Percentiles rank a stretch among this genome's conserved stretches.
Conservation (phyloP, 2,888 invertebrate species). For the Bhutanitis thaidina region DNA sequence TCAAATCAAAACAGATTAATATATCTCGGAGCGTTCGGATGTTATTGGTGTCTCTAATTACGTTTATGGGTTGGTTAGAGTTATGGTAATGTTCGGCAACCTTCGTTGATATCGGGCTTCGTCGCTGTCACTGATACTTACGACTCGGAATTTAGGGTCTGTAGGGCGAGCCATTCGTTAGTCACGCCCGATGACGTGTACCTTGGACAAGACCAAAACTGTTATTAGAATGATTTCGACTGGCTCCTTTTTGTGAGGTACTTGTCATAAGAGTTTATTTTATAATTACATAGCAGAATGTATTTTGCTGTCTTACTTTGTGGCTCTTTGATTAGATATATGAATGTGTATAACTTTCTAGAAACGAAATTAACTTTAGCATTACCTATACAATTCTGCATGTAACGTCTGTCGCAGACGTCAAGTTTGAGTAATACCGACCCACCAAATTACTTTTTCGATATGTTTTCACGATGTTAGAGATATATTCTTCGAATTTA, state of each 20-base stretch:
- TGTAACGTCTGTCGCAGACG: no score
- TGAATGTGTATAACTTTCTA: no score
- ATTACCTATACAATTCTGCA: no score
- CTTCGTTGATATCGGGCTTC: constrained; percentile 57
- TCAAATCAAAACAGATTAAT: constrained; percentile 69
- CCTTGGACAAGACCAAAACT: constrained; percentile 80
- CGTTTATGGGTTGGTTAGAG: constrained; percentile 65
- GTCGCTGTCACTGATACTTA: constrained; percentile 71
- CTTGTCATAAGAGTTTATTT: constrained; percentile 67
- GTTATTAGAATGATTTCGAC: constrained; percentile 72
- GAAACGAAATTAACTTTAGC: no score
- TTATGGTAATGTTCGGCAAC: constrained; percentile 73
- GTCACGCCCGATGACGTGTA: constrained; percentile 79
- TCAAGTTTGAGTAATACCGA: no score
- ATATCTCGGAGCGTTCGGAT: constrained; percentile 63
- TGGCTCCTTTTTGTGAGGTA: constrained; percentile 48
- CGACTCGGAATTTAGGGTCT: constrained; percentile 79
- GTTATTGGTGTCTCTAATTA: constrained; percentile 74
- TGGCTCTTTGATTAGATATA: no score
- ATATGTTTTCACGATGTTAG: no score
- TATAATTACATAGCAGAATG: constrained; percentile 35
- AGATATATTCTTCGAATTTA: no score
- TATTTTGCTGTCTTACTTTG: constrained; percentile 18
- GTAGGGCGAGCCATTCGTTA: constrained; percentile 80
- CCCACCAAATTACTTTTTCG: no score